Conservation (phyloP, 2,888 invertebrate species). For the Acronicta psi region DNA sequence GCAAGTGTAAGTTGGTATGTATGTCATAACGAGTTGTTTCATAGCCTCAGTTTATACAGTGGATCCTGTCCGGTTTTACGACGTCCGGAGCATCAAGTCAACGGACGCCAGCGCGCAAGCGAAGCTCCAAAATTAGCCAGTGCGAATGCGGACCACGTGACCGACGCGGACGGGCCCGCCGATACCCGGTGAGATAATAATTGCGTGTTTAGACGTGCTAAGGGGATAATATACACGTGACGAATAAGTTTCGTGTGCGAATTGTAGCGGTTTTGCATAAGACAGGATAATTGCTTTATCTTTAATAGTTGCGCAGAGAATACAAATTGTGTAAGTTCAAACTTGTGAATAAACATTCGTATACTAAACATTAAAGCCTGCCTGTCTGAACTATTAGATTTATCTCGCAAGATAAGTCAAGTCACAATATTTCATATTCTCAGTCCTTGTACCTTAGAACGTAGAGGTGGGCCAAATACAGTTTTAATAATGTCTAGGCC, state of each 20-base stretch:
- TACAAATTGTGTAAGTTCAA: slow-evolving; percentile 27
- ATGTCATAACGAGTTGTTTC: slow-evolving; percentile 47
- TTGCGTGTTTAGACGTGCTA: slow-evolving; percentile 51
- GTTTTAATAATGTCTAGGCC: slow-evolving; percentile 51
- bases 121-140: slow-evolving; percentile 80
- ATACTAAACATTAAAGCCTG: no score
- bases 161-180: slow-evolving; percentile 41
- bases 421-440: slow-evolving; percentile 33
- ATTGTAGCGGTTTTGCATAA: slow-evolving; percentile 30
- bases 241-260: slow-evolving; percentile 18
- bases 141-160: slow-evolving; percentile 80
- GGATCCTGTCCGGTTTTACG: slow-evolving; percentile 72
- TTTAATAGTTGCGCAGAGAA: slow-evolving; percentile 13
- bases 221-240: slow-evolving; percentile 39
- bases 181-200: slow-evolving; percentile 66
- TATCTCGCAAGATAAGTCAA: slow-evolving; percentile 35
- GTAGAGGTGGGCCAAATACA: slow-evolving; percentile 42
- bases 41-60: slow-evolving; percentile 48
- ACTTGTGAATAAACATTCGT: slow-evolving; percentile 16
- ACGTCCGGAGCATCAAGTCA: slow-evolving; percentile 82
- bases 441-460: slow-evolving; percentile 48
- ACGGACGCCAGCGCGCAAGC: slow-evolving; percentile 66
- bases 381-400: slow-evolving; percentile 22
- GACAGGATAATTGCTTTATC: slow-evolving; percentile 32
- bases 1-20: slow-evolving; percentile 46